Conservation (phyloP, 2,888 invertebrate genomes). For the Apodemia mormo region DNA sequence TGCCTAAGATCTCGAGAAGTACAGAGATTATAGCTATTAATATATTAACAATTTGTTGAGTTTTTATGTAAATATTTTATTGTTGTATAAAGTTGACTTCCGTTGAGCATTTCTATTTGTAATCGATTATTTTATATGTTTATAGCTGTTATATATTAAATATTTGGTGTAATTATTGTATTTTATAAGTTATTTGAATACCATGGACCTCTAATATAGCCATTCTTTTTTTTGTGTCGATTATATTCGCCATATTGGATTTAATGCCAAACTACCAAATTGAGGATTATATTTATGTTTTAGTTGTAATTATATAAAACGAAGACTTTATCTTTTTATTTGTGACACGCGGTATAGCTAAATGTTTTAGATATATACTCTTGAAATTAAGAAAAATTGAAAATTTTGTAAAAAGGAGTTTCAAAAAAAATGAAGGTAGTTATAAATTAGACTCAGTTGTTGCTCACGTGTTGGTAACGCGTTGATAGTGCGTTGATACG, state of each 20-base stretch:
- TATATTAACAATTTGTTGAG: conserved; percentile 11
- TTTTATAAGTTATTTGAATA: conserved; percentile 8
- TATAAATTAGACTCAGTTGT: neutral
- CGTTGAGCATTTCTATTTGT: conserved; percentile 14
- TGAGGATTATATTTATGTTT: neutral
- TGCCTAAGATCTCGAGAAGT: conserved; percentile 18
- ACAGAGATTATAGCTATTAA: conserved; percentile 20
- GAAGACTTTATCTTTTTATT: neutral
- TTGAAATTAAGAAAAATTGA: neutral
- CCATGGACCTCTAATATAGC: conserved; percentile 5
- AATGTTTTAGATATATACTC: neutral
- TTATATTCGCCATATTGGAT: neutral
- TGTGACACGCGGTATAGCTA: neutral
- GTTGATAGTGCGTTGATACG: neutral
- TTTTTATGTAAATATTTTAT: conserved; percentile 17
- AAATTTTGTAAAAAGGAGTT: neutral
- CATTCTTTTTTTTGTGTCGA: neutral
- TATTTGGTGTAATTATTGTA: conserved; percentile 15
- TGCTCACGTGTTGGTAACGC: neutral
- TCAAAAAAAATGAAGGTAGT: neutral
- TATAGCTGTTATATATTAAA: conserved; percentile 13
- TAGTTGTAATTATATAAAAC: neutral
- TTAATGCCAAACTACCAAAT: neutral
- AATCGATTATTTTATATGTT: conserved; percentile 15
- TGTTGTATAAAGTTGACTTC: conserved; percentile 17